These are phyloP conservation scores for Orthosia gothica DNA, from an alignment of 2,888 invertebrate species.

Conservation along the genomic window DNA sequence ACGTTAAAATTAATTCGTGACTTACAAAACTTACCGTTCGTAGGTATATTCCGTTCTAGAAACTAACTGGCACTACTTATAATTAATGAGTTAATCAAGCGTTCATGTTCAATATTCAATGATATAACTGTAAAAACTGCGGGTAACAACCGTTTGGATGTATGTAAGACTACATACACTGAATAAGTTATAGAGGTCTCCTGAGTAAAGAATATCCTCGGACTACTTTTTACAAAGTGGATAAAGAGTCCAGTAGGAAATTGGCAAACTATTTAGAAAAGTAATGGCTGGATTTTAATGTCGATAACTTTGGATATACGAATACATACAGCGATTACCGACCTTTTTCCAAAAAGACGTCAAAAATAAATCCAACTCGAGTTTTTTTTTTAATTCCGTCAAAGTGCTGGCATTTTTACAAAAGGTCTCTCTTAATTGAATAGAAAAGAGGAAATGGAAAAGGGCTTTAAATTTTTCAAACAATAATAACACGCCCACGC, in stretches of 20 bases:
- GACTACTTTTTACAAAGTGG: neutral
- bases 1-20: slow-evolving; percentile 33
- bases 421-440: neutral
- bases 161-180: slow-evolving; percentile 8
- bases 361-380: neutral
- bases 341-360: neutral
- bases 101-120: slow-evolving; percentile 74
- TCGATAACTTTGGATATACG: neutral
- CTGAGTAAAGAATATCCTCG: neutral
- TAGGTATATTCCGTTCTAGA: slow-evolving; percentile 69
- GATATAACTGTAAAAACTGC: slow-evolving; percentile 63
- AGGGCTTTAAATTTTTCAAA: neutral
- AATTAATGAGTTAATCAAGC: slow-evolving; percentile 79
- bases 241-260: neutral
- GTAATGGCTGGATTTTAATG: neutral
- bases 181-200: slow-evolving; percentile 14
- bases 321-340: neutral
- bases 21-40: slow-evolving; percentile 49
- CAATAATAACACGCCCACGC: slow-evolving; percentile 1
- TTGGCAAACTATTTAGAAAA: neutral
- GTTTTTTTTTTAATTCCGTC: neutral
- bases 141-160: slow-evolving; percentile 37
- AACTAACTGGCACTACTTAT: slow-evolving; percentile 71
- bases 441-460: neutral
- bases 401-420: neutral